These are phyloP conservation scores for Tragelaphus strepsiceros DNA, from an alignment of 2,113 vertebrate genomes.

Conservation along the genomic window DNA sequence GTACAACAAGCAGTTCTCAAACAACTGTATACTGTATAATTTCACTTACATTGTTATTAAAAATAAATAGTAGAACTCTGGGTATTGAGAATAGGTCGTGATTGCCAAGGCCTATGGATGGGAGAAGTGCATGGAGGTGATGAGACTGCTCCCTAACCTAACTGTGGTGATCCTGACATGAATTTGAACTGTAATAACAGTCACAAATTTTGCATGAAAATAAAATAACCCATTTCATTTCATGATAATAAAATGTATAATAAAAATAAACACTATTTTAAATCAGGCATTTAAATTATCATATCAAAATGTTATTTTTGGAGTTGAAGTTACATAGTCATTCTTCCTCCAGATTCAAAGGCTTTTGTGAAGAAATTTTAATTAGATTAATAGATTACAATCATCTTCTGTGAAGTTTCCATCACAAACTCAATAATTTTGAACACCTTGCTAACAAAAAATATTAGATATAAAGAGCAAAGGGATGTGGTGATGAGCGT, in stretches of 20 bases:
- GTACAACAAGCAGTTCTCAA: neutral
- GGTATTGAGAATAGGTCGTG: neutral
- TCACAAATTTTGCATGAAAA: neutral
- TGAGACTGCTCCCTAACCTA: neutral
- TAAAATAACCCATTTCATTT: neutral
- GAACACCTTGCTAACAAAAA: neutral
- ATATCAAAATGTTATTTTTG: neutral
- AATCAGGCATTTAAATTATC: neutral
- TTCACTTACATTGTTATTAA: neutral
- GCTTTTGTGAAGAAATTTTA: neutral
- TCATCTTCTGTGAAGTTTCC: neutral
- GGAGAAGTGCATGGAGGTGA: neutral
- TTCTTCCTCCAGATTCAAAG: neutral
- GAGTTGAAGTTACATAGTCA: neutral
- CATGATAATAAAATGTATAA: neutral
- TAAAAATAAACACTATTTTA: neutral
- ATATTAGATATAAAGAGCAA: neutral
- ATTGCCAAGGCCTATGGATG: accelerated
- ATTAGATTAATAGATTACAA: neutral
- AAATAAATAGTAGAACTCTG: neutral
- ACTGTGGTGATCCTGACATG: neutral
- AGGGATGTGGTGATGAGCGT: accelerated
- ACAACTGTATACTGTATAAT: neutral
- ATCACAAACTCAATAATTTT: neutral
- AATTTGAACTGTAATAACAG: neutral